Conservation (phyloP, 1,140 invertebrate genomes). For the Lucilia sericata region DNA sequence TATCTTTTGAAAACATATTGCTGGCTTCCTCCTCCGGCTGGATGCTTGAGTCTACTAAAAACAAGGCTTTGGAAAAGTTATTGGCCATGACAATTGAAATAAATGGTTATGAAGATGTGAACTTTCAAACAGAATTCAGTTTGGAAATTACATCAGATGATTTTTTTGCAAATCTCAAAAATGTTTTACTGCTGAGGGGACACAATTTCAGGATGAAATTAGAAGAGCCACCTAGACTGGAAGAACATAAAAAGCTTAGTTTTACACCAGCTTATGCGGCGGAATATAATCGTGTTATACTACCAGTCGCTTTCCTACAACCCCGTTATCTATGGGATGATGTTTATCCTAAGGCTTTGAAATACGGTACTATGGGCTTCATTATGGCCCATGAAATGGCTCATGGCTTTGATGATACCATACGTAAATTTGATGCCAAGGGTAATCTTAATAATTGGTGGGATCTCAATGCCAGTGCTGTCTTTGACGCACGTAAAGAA, state of each 20-base stretch:
- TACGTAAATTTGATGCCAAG: constrained; percentile 74
- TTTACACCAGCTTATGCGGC: constrained; percentile 94
- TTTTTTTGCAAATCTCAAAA: constrained; percentile 90
- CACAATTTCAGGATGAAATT: constrained; percentile 78
- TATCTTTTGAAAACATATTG: constrained; percentile 52
- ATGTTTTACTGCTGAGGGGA: constrained; percentile 76
- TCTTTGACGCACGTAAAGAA: constrained; percentile 87
- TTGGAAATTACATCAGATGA: constrained; percentile 75
- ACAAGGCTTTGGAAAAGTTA: constrained; percentile 55
- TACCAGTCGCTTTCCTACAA: constrained; percentile 95
- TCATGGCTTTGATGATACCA: constrained; percentile 76
- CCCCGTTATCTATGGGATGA: constrained; percentile 91
- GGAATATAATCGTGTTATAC: constrained; percentile 95
- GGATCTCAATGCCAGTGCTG: constrained; percentile 86
- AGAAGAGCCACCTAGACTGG: constrained; percentile 84
- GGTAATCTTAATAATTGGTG: constrained; percentile 83
- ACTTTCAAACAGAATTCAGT: constrained; percentile 69
- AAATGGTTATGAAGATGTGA: constrained; percentile 47
- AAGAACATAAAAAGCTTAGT: constrained; percentile 86
- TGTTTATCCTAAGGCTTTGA: constrained; percentile 86
- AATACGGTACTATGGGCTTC: constrained; percentile 95
- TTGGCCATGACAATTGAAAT: constrained; percentile 56
- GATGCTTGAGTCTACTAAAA: constrained; percentile 53
- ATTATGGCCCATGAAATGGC: constrained; percentile 80
- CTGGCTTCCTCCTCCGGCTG: constrained; percentile 45